phyloP scores from a whole-genome alignment of 2,888 invertebrate genomes.

The Strigamia crassipes region DNA sequence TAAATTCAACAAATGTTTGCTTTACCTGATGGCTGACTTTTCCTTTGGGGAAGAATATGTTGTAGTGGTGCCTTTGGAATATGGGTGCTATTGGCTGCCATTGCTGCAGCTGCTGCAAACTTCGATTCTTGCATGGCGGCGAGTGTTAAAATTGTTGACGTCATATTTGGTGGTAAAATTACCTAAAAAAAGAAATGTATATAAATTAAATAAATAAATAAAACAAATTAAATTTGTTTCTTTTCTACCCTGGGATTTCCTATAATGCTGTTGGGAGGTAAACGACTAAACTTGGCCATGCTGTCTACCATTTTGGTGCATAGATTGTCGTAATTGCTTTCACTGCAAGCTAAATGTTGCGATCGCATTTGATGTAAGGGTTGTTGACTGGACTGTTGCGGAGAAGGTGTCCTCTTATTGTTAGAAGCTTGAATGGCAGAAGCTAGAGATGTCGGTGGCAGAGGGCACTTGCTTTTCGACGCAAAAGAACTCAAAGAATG shows the following conservation, averaged over 20 bases:
- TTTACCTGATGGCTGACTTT: conserved; percentile 45
- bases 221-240: background rate
- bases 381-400: background rate
- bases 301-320: conserved; percentile 52
- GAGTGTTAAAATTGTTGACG: conserved; percentile 47
- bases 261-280: conserved; percentile 51
- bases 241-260: conserved; percentile 49
- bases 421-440: background rate
- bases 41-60: conserved; percentile 31
- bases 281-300: conserved; percentile 51
- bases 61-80: conserved; percentile 28
- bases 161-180: conserved; percentile 50
- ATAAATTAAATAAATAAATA: background rate
- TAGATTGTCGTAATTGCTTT: conserved; percentile 51
- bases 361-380: background rate
- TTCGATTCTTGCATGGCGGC: conserved; percentile 49
- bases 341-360: background rate
- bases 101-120: conserved; percentile 43
- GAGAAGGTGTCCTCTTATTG: background rate
- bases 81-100: conserved; percentile 41
- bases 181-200: conserved; percentile 24
- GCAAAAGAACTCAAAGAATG: background rate
- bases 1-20: background rate
- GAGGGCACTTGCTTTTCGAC: background rate
- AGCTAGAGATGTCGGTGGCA: background rate